Evolutionary conservation across 1,140 invertebrate genomes (phyloP).

Genomic region (Ips typographus): DNA sequence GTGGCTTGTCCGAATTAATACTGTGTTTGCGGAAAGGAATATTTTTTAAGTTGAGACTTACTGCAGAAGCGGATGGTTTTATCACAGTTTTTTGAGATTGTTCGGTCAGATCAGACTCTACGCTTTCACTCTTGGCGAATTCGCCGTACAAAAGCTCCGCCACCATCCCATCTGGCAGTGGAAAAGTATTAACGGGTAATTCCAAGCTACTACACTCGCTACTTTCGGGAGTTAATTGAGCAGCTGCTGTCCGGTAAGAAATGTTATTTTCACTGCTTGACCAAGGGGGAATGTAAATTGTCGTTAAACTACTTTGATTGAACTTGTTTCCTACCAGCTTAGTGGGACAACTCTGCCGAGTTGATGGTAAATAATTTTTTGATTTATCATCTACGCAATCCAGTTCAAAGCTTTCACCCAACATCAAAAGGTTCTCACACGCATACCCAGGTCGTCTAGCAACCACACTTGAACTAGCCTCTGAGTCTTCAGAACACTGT

Average conservation of each 20-base stretch:
- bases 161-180: conserved; percentile 55
- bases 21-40: conserved; percentile 47
- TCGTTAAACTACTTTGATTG: conserved; percentile 56
- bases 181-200: conserved; percentile 53
- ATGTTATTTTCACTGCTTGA: conserved; percentile 52
- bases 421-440: conserved; percentile 65
- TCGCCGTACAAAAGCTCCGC: conserved; percentile 55
- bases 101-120: conserved; percentile 45
- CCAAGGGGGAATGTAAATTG: conserved; percentile 58
- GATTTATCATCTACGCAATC: conserved; percentile 31
- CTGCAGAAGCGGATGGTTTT: conserved; percentile 53
- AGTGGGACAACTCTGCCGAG: conserved; percentile 54
- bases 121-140: conserved; percentile 42
- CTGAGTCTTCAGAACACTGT: conserved; percentile 60
- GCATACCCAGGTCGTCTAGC: conserved; percentile 57
- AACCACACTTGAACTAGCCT: conserved; percentile 59
- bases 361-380: conserved; percentile 40
- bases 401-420: conserved; percentile 58
- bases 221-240: conserved; percentile 18
- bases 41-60: conserved; percentile 42
- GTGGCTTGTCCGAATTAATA: conserved; percentile 49
- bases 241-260: conserved; percentile 33
- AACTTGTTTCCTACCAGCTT: conserved; percentile 61
- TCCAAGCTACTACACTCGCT: conserved; percentile 57
- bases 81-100: conserved; percentile 49